phyloP scores from a whole-genome alignment of 2,888 invertebrate genomes.

The Drosophila macrothrix region DNA sequence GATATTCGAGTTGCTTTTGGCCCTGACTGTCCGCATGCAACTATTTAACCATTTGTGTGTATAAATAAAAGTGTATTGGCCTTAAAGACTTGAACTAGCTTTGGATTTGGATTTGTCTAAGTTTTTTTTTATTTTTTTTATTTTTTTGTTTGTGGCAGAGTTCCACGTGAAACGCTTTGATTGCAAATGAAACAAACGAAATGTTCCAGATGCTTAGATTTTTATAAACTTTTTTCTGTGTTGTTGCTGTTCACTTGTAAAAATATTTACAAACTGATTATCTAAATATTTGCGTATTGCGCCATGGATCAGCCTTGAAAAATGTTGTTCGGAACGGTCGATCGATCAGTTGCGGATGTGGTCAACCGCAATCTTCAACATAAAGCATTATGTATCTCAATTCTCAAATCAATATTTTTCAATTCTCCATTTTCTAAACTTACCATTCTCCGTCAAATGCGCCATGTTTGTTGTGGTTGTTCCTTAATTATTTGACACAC shows the following conservation, averaged over 20 bases:
- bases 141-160: conserved; percentile 12
- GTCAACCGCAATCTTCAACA: neutral
- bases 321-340: conserved; percentile 28
- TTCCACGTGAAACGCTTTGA: conserved; percentile 60
- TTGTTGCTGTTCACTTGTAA: conserved; percentile 60
- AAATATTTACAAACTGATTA: conserved; percentile 76
- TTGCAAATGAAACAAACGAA: conserved; percentile 80
- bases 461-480: conserved; percentile 29
- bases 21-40: conserved; percentile 60
- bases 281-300: conserved; percentile 71
- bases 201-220: conserved; percentile 75
- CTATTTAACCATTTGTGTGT: conserved; percentile 39
- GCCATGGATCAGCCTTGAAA: conserved; percentile 32
- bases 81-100: conserved; percentile 58
- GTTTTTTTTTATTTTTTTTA: conserved; percentile 18
- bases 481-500: neutral
- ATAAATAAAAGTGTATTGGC: conserved; percentile 17
- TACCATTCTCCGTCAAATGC: conserved; percentile 25
- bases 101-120: conserved; percentile 42
- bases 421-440: conserved; percentile 10
- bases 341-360: conserved; percentile 20
- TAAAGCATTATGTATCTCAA: neutral
- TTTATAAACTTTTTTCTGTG: conserved; percentile 70
- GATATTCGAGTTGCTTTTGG: conserved; percentile 73
- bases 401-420: neutral